Evolutionary conservation across 2,113 vertebrate species (phyloP).

Genomic region (Eurypyga helias): DNA sequence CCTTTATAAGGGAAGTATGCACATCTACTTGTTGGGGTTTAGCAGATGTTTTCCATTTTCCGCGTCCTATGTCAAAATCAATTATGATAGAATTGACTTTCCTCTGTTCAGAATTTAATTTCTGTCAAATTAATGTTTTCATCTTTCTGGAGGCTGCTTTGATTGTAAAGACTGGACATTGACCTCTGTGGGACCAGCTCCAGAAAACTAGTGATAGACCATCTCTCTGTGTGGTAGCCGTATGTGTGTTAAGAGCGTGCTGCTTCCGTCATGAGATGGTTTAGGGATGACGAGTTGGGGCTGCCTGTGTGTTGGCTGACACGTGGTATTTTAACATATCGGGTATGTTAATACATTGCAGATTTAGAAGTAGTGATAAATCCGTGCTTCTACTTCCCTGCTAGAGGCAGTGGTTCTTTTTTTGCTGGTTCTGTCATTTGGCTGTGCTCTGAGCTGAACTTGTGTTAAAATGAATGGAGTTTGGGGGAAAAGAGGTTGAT

Average conservation of each 20-base stretch:
- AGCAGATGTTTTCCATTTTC: conserved; percentile 23
- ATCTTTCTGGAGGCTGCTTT: background rate
- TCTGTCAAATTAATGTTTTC: background rate
- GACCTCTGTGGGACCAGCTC: background rate
- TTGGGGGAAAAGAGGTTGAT: background rate
- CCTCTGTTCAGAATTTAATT: background rate
- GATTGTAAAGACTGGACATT: background rate
- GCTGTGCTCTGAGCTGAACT: background rate
- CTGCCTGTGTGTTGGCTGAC: background rate
- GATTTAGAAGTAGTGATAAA: background rate
- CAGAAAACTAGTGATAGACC: background rate
- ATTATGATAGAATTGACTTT: conserved; percentile 14
- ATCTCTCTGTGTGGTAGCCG: background rate
- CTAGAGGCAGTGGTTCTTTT: background rate
- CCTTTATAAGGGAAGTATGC: background rate
- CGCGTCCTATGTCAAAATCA: background rate
- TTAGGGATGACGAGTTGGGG: background rate
- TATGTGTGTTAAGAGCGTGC: background rate
- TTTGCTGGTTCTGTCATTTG: background rate
- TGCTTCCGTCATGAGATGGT: background rate
- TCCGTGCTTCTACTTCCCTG: background rate
- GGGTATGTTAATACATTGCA: background rate
- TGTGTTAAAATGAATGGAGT: background rate
- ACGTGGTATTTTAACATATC: accelerated
- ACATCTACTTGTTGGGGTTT: background rate